Evolutionary conservation across 2,888 invertebrate genomes (phyloP).

Genomic region (Psylliodes chrysocephalus): DNA sequence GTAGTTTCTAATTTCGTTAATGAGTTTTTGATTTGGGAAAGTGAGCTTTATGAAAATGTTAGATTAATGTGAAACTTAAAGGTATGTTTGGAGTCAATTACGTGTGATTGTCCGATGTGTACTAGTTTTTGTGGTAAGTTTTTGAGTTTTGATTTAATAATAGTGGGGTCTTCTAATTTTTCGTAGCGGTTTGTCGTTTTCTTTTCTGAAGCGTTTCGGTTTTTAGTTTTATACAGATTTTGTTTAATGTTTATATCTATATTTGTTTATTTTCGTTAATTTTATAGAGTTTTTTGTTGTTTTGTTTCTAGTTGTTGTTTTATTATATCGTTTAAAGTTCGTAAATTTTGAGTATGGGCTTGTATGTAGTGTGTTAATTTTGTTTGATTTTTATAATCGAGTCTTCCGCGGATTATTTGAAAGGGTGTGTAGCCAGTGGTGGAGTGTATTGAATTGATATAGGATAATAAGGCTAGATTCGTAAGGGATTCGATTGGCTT

Average conservation of each 20-base stretch:
- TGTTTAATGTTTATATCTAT: background rate
- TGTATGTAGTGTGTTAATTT: background rate
- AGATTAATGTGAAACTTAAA: slow-evolving; percentile 1
- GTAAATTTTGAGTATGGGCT: background rate
- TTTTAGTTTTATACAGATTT: background rate
- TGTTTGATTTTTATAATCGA: slow-evolving; percentile 2
- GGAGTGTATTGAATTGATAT: slow-evolving; percentile 20
- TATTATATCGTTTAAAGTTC: background rate
- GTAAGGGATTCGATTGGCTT: background rate
- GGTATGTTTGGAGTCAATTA: slow-evolving; percentile 7
- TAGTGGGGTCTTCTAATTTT: background rate
- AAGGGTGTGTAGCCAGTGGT: slow-evolving; percentile 3
- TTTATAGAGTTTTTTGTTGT: background rate
- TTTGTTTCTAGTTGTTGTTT: background rate
- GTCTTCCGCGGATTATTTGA: slow-evolving; percentile 9
- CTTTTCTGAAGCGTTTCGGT: background rate
- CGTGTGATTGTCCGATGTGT: background rate
- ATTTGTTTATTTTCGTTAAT: background rate
- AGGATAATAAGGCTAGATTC: slow-evolving; percentile 9
- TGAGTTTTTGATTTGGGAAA: background rate
- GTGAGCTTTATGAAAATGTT: background rate
- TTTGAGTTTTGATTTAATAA: background rate
- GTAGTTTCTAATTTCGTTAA: background rate
- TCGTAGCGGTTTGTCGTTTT: slow-evolving; percentile 1
- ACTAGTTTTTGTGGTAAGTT: slow-evolving; percentile 4